These are phyloP conservation scores for Sinocyclocheilus grahami DNA, from an alignment of 2,113 vertebrate species.

Conservation along the genomic window DNA sequence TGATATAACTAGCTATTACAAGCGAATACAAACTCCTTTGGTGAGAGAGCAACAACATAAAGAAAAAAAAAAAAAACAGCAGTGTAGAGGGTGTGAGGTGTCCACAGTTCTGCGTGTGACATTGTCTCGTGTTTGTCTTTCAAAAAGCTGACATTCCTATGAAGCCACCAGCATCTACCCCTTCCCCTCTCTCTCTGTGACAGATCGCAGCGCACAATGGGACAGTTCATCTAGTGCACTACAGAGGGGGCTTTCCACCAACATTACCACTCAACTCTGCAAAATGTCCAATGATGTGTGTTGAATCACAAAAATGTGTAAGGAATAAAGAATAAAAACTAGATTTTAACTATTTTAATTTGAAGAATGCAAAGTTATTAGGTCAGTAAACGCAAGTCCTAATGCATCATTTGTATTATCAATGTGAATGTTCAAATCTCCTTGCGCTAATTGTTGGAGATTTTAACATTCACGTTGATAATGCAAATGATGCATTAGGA, in stretches of 20 bases:
- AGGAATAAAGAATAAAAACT: too few relatives aligned
- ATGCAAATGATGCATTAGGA: too few relatives aligned
- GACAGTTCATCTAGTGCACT: slow-evolving; percentile 68
- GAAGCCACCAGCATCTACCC: not conserved
- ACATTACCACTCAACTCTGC: not conserved
- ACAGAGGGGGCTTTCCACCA: slow-evolving; percentile 56
- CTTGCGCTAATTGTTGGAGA: too few relatives aligned
- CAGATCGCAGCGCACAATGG: not conserved
- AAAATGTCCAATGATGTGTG: not conserved
- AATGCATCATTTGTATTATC: too few relatives aligned
- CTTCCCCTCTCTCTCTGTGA: not conserved
- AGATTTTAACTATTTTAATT: too few relatives aligned
- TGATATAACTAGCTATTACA: too few relatives aligned
- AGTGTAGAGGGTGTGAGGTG: not conserved
- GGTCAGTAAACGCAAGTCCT: too few relatives aligned
- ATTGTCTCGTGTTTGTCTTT: not conserved
- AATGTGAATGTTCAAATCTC: too few relatives aligned
- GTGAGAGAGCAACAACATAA: not conserved
- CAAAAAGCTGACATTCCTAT: not conserved
- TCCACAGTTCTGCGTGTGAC: not conserved
- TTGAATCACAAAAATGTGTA: too few relatives aligned
- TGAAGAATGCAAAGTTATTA: too few relatives aligned
- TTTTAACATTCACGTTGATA: too few relatives aligned
- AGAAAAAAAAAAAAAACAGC: not conserved
- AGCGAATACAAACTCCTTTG: not conserved